Evolutionary conservation across 2,888 invertebrate species (phyloP), one percentile per base, ranked within the genome.

Genomic region (Noctua janthe): DNA sequence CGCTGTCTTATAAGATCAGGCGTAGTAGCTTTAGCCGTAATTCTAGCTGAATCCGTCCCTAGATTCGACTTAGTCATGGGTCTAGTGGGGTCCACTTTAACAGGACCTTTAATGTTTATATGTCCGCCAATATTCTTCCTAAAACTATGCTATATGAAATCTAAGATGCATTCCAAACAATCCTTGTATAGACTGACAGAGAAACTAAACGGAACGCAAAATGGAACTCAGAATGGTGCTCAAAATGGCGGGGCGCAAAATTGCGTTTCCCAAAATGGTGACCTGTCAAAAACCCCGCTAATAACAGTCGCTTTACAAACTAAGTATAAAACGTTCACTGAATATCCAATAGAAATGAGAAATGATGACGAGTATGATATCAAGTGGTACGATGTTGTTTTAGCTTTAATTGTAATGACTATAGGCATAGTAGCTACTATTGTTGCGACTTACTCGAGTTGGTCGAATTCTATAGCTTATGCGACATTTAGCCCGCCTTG

Each of bases 21-120:
- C 0, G 95, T 99, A 23, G 97, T 98, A 20, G 97, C 97, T 0
- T 87, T 98, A 5, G 98, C 98, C 0, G 97, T 99, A 11, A 97
- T 98, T 54, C 96, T 99, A 5, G 99, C 98, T 0, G 98, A 99
- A 94, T 97, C 98, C 0, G 98, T 99, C 0, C 99, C 99, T 1
- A 97, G 98, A 86, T 99, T 99, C 92, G 99, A 99, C 90, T 96
- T 99, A 39, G 98, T 99, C 20, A 98, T 99, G 98, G 98, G 98
- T 3, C 95, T 99, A 1, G 98, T 99, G 17, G 99, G 99, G 0
- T 99, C 99, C 8, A 98, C 98, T 0, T 97, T 99, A 8, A 98
- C 98, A 0, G 98, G 99, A 0, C 98, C 99, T 0, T 95, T 99
- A 20, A 98, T 99, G 90, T 99, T 99, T 88, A 97, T 99, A 81